A percentile compares a stretch with the other conserved stretches of the same genome.
Conservation (phyloP, 2,797 vertebrate genomes). For the Otus scops region DNA sequence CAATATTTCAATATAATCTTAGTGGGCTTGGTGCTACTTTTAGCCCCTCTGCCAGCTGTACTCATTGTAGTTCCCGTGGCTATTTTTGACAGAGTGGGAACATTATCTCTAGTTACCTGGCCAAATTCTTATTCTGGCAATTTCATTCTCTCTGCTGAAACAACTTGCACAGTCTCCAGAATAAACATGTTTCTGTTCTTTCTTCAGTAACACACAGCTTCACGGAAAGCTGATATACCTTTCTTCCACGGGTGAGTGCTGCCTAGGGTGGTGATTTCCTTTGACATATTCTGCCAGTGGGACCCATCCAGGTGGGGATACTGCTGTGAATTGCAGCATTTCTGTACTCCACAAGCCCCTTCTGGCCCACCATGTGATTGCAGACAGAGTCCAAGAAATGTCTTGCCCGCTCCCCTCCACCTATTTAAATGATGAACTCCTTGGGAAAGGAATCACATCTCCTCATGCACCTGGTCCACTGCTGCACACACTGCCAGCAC, state of each 20-base stretch:
- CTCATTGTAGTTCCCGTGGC: background rate
- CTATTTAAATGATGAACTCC: background rate
- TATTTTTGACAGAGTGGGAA: background rate
- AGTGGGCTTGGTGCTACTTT: background rate
- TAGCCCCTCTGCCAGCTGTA: background rate
- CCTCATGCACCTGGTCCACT: rapidly evolving
- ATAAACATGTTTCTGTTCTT: background rate
- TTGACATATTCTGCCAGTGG: background rate
- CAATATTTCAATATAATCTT: slow-evolving; percentile 1
- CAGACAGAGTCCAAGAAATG: background rate
- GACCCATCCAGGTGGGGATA: rapidly evolving
- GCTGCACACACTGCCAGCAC: background rate
- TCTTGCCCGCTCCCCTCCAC: background rate
- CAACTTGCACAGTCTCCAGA: rapidly evolving
- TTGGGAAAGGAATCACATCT: background rate
- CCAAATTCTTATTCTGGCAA: background rate
- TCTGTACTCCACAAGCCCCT: background rate
- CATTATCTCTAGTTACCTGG: background rate
- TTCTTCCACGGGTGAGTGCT: background rate
- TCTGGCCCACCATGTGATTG: background rate
- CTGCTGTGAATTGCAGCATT: rapidly evolving
- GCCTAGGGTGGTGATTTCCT: background rate
- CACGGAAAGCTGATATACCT: rapidly evolving
- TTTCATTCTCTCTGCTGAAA: background rate
- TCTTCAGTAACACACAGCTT: background rate